phyloP scores from a whole-genome alignment of 2,113 vertebrate species.

The Equus przewalskii region DNA sequence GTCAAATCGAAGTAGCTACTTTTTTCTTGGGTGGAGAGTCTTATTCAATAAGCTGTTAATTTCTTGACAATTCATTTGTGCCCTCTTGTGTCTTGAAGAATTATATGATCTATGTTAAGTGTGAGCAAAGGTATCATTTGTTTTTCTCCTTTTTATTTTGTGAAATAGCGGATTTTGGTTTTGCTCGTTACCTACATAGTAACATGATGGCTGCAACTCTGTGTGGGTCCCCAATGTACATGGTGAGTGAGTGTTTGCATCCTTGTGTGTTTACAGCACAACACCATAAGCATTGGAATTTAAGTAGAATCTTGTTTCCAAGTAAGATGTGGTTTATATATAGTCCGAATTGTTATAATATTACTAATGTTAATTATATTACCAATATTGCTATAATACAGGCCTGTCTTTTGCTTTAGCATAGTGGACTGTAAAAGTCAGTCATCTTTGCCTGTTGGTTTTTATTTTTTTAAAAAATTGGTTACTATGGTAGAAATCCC shows the following conservation, averaged over 20 bases:
- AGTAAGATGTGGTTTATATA: neutral
- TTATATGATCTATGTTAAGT: constrained; percentile 50
- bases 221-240: constrained; percentile 99
- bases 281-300: neutral
- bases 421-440: neutral
- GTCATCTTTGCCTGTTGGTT: constrained; percentile 7
- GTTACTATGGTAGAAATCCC: neutral
- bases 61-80: constrained; percentile 47
- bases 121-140: constrained; percentile 62
- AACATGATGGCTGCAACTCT: constrained; percentile 99
- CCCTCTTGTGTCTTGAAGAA: constrained; percentile 48
- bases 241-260: constrained; percentile 91
- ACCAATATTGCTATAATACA: neutral
- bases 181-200: constrained; percentile 98
- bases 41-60: constrained; percentile 19
- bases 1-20: constrained; percentile 49
- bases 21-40: constrained; percentile 48
- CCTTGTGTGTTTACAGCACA: neutral
- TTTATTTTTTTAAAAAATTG: constrained; percentile 9
- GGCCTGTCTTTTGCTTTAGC: neutral
- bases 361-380: constrained; percentile 11
- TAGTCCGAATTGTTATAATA: neutral
- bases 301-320: neutral
- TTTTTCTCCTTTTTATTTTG: constrained; percentile 72
- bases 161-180: constrained; percentile 97